Base-by-base conservation (phyloP, 2,113 vertebrate species). In the Trogon melanurus region DNA sequence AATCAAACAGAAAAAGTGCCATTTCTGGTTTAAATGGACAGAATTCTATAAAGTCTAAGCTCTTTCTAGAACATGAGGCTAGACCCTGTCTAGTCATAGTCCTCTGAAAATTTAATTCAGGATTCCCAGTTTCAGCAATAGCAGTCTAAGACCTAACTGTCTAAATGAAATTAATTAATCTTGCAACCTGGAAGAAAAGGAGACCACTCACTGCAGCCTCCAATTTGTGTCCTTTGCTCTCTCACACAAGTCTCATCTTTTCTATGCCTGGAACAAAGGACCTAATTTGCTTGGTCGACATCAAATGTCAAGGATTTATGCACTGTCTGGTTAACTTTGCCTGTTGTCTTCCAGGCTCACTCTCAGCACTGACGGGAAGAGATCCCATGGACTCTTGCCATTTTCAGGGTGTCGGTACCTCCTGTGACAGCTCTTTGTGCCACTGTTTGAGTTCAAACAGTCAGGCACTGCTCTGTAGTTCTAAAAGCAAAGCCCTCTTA, bases 81-180 rank as follows among this genome's bases (percentile, higher is more conserved):
- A 82, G 62, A 57, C 15, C 6, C 26, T 79, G 50, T 61, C 54
- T 60, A 70, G 25, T 17, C 36, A 34, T 0, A 85, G 58, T 41
- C 9, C 11, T 73, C 54, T 66, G 47, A 36, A 88, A 48, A 88
- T 64, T 62, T 15, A 91, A 41, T 36, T 76, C 45, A 2, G 2
- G 76, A 60, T 70, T 73, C 50, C 47, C 27, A 61, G 36, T 30
- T 94, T 85, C 44, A 88, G 75, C 45, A 79, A 73, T 20, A 76
- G 27, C 47, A 73, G 41, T 70, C 30, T 32, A 75, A 72, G 34
- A 41, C 47, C 13, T 34, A 82, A n/a, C 11, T 60, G 11, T 74
- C 30, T 22, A 32, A 88, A 58, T 23, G 54, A 89, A 87, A 88
- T 58, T 21, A 72, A 87, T 54, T 79, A 36, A 14, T 85, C 90